Conservation (phyloP, 35 echinoderm and acorn worm genomes). For the Ophioderma brevispina region DNA sequence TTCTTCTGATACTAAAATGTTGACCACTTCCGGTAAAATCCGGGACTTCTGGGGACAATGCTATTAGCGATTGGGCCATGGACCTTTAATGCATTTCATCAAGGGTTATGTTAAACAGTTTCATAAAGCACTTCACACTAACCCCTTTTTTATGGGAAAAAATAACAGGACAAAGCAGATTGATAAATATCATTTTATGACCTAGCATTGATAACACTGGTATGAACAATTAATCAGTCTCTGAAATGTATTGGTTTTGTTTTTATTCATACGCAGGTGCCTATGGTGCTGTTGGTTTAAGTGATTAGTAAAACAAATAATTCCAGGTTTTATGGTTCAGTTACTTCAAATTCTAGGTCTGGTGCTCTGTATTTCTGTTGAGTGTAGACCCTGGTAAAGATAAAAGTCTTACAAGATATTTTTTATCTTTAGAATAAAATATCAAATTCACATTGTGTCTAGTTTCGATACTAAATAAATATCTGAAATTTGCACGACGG, state of each 20-base stretch:
- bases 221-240: not conserved
- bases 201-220: not conserved
- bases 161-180: not conserved
- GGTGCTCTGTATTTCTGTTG: too few species aligned
- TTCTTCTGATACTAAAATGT: too few species aligned
- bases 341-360: too few species aligned
- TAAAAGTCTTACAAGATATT: not conserved
- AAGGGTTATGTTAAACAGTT: too few species aligned
- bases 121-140: too few species aligned
- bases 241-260: not conserved
- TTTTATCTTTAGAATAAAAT: not conserved
- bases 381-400: too few species aligned
- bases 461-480: not conserved
- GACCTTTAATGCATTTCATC: too few species aligned
- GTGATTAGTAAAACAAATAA: constrained; percentile 1
- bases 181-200: not conserved
- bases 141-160: not conserved
- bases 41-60: too few species aligned
- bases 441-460: not conserved
- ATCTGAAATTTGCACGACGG: not conserved
- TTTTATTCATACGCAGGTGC: not conserved
- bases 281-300: not conserved
- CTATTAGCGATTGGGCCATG: too few species aligned
- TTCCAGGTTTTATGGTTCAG: not conserved
- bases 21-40: too few species aligned